Evolutionary conservation across 53 echinoderm and acorn worm species (phyloP), one percentile per base, ranked within the genome.

Genomic region (Echinarachnius parma): DNA sequence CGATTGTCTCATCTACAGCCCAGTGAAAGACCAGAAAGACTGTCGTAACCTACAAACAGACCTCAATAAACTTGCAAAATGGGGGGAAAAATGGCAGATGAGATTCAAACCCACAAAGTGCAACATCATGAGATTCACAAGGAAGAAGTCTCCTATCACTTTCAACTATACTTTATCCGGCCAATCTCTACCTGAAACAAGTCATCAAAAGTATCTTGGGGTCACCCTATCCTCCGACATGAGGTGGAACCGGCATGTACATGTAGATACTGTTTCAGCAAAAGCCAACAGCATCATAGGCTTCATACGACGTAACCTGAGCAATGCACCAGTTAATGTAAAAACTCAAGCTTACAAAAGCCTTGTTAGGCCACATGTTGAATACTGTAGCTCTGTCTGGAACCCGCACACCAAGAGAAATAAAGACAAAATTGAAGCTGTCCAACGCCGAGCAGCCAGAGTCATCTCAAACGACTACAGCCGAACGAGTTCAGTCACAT

Each of bases 311-410:
- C 21, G 77, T 22, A 62, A 77, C n/a, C 37, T 77, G 4, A 52
- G 53, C 10, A 42, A 49, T 42, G 66, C 57, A 5, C 66, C 63
- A 21, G 9, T 2, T 3, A 36, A 59, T 21, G 60, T 70, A 13
- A 60, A 80, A 34, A 54, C 46, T 10, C 60, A 80, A 65, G 69
- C 69, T 25, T 80, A 70, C 61, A 80, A 68, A 23, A 70, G 61
- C 15, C 27, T 79, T 10, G 65, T 65, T 65, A 9, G 65, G 3
- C 65, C 65, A 0, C 65, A 65, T 22, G 48, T 65, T 14, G 65
- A 65, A 47, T 65, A 65, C 42, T 65, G 65, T 23, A 46, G 65
- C 16, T 46, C 65, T 13, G 65, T 47, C 23, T 56, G 80, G 70
- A 48, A 2, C 59, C 80, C 34, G 2, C 48, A 34, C 58, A 60